These are phyloP conservation scores for Latrodectus elegans DNA, from an alignment of 2,888 invertebrate species.

Conservation along the genomic window DNA sequence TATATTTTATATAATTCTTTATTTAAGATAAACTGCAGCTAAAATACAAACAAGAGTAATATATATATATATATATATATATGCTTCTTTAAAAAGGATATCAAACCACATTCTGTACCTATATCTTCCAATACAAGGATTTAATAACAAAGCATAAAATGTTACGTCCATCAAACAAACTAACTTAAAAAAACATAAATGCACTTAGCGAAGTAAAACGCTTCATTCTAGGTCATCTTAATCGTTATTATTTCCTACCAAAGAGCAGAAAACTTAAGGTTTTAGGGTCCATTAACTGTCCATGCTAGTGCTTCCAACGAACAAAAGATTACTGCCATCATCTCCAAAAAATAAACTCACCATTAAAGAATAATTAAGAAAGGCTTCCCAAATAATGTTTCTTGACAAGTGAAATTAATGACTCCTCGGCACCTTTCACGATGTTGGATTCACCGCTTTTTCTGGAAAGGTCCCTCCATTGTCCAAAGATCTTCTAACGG, in stretches of 20 bases:
- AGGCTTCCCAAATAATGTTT: conserved; percentile 48
- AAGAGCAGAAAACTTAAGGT: conserved; percentile 6
- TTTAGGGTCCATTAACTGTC: conserved; percentile 53
- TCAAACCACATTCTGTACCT: too few relatives aligned
- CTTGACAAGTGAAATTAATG: conserved; percentile 61
- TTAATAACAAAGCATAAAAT: too few relatives aligned
- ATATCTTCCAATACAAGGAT: too few relatives aligned
- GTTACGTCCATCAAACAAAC: too few relatives aligned
- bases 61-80: too few relatives aligned
- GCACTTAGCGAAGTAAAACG: not conserved
- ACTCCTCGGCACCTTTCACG: conserved; percentile 21
- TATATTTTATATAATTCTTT: too few relatives aligned
- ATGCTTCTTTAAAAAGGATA: too few relatives aligned
- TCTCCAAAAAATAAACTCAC: conserved; percentile 41
- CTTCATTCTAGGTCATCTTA: not conserved
- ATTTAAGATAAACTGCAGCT: too few relatives aligned
- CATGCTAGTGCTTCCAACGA: conserved; percentile 19
- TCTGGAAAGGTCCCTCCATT: conserved; percentile 6
- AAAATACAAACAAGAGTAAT: too few relatives aligned
- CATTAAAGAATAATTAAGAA: conserved; percentile 62
- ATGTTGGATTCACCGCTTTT: not conserved
- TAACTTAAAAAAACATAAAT: not conserved
- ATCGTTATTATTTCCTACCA: conserved; percentile 36
- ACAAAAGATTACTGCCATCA: conserved; percentile 43
- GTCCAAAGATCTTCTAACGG: conserved; percentile 16